Conservation (phyloP, 2,797 vertebrate species). For the Okamejei kenojei region DNA sequence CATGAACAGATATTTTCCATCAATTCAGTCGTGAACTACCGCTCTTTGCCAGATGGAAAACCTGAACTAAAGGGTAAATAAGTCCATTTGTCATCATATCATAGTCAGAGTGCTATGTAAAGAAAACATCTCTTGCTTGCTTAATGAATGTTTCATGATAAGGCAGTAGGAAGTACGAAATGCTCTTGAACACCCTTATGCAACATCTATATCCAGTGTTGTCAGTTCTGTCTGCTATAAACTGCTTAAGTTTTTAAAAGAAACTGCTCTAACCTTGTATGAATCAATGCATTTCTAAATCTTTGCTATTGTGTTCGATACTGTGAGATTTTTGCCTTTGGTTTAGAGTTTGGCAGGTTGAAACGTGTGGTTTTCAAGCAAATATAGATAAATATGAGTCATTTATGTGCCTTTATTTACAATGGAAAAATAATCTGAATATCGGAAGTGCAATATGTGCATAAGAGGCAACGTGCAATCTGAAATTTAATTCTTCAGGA, state of each 20-base stretch:
- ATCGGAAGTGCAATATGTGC: not conserved
- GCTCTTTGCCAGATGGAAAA: not conserved
- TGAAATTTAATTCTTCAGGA: not conserved
- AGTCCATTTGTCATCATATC: not conserved
- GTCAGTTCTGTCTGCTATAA: too few species aligned
- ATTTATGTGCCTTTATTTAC: not conserved
- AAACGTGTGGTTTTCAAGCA: not conserved
- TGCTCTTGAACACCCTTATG: not conserved
- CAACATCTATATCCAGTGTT: not conserved
- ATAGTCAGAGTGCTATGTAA: not conserved
- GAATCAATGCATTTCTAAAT: not conserved
- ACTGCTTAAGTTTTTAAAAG: not conserved
- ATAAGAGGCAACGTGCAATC: not conserved
- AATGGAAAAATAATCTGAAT: not conserved
- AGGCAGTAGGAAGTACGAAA: not conserved
- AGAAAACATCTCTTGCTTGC: too few species aligned
- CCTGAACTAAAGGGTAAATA: not conserved
- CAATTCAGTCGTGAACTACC: not conserved
- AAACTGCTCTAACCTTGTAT: not conserved
- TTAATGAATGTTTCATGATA: not conserved
- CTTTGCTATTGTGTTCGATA: not conserved
- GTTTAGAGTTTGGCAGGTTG: not conserved
- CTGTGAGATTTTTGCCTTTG: not conserved
- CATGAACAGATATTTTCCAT: not conserved
- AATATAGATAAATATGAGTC: not conserved